Evolutionary conservation across 2,888 invertebrate species (phyloP).

Genomic region (Eulithis testata): DNA sequence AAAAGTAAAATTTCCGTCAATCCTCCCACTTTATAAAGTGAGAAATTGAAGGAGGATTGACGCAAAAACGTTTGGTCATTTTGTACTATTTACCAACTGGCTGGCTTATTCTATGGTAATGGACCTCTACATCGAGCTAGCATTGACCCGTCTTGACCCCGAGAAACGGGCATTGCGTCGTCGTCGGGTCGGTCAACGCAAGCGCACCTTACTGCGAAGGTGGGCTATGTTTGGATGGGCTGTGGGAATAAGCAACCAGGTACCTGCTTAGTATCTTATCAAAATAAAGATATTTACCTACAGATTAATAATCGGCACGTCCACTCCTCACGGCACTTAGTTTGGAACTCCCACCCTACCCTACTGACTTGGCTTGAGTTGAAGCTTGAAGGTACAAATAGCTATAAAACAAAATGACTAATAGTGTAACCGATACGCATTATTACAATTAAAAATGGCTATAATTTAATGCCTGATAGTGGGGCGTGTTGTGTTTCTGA

Average conservation of each 20-base stretch:
- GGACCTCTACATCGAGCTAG: constrained; percentile 57
- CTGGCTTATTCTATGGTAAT: constrained; percentile 54
- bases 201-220: constrained; percentile 47
- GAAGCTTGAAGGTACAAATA: constrained; percentile 6
- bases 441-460: neutral
- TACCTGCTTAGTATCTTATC: constrained; percentile 39
- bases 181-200: constrained; percentile 6
- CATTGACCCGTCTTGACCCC: constrained; percentile 69
- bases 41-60: too few species aligned
- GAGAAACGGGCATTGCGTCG: constrained; percentile 37
- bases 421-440: constrained; percentile 1
- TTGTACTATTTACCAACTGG: neutral
- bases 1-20: too few species aligned
- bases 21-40: too few species aligned
- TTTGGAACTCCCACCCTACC: constrained; percentile 18
- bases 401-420: neutral
- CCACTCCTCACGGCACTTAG: constrained; percentile 24
- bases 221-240: constrained; percentile 51
- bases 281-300: constrained; percentile 21
- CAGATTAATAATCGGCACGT: constrained; percentile 23
- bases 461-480: neutral
- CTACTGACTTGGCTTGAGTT: neutral
- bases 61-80: neutral
- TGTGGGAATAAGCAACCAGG: neutral
- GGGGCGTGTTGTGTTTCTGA: neutral